Base-by-base conservation (phyloP, 2,113 vertebrate species). In the Callorhinus ursinus region DNA sequence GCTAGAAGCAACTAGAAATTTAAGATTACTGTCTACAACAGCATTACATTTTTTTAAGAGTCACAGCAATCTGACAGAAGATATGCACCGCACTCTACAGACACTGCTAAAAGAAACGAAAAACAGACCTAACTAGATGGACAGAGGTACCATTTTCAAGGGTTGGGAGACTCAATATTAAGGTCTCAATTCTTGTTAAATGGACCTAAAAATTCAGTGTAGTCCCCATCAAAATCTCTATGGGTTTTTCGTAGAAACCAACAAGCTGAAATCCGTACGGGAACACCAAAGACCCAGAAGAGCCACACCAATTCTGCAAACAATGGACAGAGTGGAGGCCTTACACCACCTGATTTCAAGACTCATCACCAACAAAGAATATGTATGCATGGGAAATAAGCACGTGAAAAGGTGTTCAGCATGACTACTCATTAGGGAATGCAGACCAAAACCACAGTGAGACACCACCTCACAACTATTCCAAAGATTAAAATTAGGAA, bases 41-140 rank as follows among this genome's bases (percentile, higher is more conserved):
- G 36, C n/a, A 33, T 3, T 28, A 46, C 19, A 11, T 1, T 22
- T 18, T 49, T 36, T 46, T 15, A 4, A 57, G 8, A 13, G 10
- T 21, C 11, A 31, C 42, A 65, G 15, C 72, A 42, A 26, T 19
- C 14, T 57, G 92, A 33, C 61, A 81, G 31, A 72, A 55, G 53
- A 10, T 2, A 46, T 0, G 4, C 0, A 39, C 9, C 26, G 9
- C 24, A 9, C 53, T 19, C n/a, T 19, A 67, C 42, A 36, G 76
- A 39, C 16, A 1, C 26, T 10, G 10, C 12, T 15, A 5, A 76
- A n/a, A 85, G 53, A n/a, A 5, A n/a, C 0, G 36, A 49, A 39
- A 42, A 19, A 18, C 39, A 12, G n/a, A n/a, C 31, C 88, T 51
- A 12, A 18, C 46, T 2, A 53, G 49, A 18, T 18, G 51, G 76